Percentiles rank a stretch among this genome's conserved stretches.
These are phyloP conservation scores for Centropyge bicolor DNA, from an alignment of 2,797 vertebrate genomes.

Conservation along the genomic window DNA sequence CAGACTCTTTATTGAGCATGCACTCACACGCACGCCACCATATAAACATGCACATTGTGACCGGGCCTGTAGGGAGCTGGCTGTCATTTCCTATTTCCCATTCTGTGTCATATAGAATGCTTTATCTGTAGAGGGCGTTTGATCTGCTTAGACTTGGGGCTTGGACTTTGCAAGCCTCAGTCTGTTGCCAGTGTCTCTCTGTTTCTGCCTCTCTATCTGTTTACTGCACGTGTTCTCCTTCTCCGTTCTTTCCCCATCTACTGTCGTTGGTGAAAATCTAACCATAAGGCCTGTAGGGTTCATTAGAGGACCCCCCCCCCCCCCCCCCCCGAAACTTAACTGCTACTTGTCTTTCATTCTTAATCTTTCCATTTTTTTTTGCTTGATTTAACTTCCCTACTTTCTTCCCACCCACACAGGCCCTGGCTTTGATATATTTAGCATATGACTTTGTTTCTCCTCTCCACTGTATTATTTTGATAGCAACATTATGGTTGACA, in stretches of 20 bases:
- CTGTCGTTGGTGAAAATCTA: slow-evolving; percentile 22
- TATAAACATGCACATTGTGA: slow-evolving; percentile 43
- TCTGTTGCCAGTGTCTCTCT: slow-evolving; percentile 29
- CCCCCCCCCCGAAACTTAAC: slow-evolving; percentile 6
- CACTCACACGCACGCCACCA: slow-evolving; percentile 23
- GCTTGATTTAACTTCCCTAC: slow-evolving; percentile 46
- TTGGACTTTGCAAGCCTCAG: slow-evolving; percentile 56
- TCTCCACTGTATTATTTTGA: slow-evolving; percentile 56
- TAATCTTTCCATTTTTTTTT: slow-evolving; percentile 36
- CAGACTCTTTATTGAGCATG: slow-evolving; percentile 27
- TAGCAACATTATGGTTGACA: slow-evolving; percentile 55
- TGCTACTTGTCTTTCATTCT: slow-evolving; percentile 42
- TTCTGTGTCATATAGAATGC: slow-evolving; percentile 66
- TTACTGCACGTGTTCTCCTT: slow-evolving; percentile 1
- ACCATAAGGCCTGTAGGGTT: slow-evolving; percentile 21
- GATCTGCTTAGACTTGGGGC: slow-evolving; percentile 71
- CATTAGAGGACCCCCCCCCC: slow-evolving; percentile 20
- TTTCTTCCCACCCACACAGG: slow-evolving; percentile 43
- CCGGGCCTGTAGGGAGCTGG: slow-evolving; percentile 51
- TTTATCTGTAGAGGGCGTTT: slow-evolving; percentile 71
- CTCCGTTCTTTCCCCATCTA: slow-evolving; percentile 3
- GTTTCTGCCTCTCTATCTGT: slow-evolving; percentile 22
- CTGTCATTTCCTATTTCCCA: slow-evolving; percentile 78
- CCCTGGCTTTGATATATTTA: slow-evolving; percentile 58
- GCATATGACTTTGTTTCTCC: slow-evolving; percentile 43